Conservation (phyloP, 2,888 invertebrate species). For the Listrodromus nycthemerus region DNA sequence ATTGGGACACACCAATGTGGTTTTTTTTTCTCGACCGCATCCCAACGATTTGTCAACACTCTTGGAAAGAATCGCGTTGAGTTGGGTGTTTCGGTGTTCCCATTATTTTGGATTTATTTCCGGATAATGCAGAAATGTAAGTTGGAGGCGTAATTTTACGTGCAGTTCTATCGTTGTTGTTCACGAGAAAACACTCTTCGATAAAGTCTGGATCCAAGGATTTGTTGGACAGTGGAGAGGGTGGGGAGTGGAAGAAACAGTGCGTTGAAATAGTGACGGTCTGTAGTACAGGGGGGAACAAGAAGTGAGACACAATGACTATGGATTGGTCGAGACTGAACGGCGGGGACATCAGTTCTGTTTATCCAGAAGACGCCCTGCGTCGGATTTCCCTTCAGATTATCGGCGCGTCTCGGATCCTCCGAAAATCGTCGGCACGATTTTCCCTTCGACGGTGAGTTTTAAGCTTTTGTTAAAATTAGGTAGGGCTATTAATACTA, state of each 20-base stretch:
- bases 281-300: neutral
- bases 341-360: slow-evolving; percentile 44
- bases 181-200: neutral
- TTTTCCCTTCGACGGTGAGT: slow-evolving; percentile 65
- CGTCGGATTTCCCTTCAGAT: slow-evolving; percentile 66
- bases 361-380: slow-evolving; percentile 63
- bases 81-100: neutral
- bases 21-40: too few relatives aligned
- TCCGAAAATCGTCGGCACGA: slow-evolving; percentile 65
- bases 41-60: neutral
- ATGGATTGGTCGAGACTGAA: slow-evolving; percentile 66
- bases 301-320: slow-evolving; percentile 31
- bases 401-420: slow-evolving; percentile 56
- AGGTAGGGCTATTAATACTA: too few relatives aligned
- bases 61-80: neutral
- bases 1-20: too few relatives aligned
- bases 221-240: neutral
- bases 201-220: neutral
- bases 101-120: neutral
- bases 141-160: neutral
- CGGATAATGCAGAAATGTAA: neutral
- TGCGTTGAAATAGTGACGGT: neutral
- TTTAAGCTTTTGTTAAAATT: neutral
- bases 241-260: neutral
- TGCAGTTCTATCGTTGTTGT: neutral